Evolutionary conservation across 2,113 vertebrate species (phyloP).

Genomic region (Pyrgilauda ruficollis): DNA sequence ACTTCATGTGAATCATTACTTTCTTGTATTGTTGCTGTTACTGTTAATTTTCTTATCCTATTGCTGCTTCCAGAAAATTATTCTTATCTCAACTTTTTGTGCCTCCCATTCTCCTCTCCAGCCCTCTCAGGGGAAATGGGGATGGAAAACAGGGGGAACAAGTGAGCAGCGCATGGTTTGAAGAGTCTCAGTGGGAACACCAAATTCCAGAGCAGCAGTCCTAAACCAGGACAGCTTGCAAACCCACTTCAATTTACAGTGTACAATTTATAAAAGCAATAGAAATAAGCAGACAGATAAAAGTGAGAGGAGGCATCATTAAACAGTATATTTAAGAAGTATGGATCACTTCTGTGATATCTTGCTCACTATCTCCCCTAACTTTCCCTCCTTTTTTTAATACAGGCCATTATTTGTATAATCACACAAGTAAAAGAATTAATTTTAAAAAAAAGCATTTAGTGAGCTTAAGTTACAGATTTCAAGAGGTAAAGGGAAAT

Average conservation of each 20-base stretch:
- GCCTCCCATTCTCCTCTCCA: not conserved
- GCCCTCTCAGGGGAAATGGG: no score
- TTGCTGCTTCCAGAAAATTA: not conserved
- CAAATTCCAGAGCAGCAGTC: not conserved
- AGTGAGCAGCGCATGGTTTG: fast-evolving
- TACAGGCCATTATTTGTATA: not conserved
- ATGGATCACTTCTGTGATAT: not conserved
- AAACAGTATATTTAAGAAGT: not conserved
- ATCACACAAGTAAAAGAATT: not conserved
- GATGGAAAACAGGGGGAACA: not conserved
- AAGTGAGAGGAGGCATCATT: not conserved
- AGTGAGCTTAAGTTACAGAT: not conserved
- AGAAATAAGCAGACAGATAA: not conserved
- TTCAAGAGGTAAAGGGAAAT: not conserved
- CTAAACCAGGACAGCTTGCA: not conserved
- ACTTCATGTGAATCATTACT: not conserved
- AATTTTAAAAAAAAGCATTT: not conserved
- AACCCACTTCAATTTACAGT: not conserved
- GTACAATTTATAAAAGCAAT: not conserved
- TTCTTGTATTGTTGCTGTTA: not conserved
- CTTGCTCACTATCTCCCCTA: not conserved
- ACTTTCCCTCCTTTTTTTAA: not conserved
- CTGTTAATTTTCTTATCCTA: not conserved
- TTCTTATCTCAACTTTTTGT: not conserved
- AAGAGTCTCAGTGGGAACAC: not conserved